These are phyloP conservation scores for Drosophila atripex DNA, from an alignment of 2,888 invertebrate genomes.

Conservation along the genomic window DNA sequence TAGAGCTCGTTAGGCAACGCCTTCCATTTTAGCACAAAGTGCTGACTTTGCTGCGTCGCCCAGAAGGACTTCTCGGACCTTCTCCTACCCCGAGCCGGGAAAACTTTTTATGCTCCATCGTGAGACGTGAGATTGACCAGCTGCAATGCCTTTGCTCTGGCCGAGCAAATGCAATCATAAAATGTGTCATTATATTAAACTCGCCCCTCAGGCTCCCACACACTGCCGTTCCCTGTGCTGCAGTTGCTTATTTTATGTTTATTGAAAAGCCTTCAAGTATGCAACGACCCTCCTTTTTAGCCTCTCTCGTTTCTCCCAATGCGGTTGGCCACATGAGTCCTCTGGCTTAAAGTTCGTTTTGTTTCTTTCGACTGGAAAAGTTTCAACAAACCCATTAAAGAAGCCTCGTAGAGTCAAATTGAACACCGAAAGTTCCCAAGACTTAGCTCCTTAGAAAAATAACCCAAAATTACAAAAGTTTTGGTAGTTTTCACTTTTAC, in stretches of 20 bases:
- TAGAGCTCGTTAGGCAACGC: conserved; percentile 47
- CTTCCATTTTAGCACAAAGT: conserved; percentile 53
- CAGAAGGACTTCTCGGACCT: background rate
- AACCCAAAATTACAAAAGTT: background rate
- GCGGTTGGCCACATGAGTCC: conserved; percentile 19
- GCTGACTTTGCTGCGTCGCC: conserved; percentile 63
- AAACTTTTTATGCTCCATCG: conserved; percentile 41
- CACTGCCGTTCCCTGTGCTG: background rate
- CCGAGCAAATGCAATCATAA: conserved; percentile 74
- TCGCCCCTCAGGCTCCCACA: conserved; percentile 32
- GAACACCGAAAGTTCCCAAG: background rate
- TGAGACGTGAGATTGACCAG: conserved; percentile 63
- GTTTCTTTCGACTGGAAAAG: conserved; percentile 26
- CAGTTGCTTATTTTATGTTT: conserved; percentile 47
- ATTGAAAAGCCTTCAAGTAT: conserved; percentile 53
- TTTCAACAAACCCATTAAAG: conserved; percentile 15
- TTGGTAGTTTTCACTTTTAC: background rate
- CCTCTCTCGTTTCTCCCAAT: conserved; percentile 4
- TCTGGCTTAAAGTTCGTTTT: conserved; percentile 59
- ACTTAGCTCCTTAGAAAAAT: background rate
- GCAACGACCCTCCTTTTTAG: conserved; percentile 41
- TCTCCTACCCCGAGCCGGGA: conserved; percentile 14
- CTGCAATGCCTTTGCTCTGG: conserved; percentile 48
- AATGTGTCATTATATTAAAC: conserved; percentile 73
- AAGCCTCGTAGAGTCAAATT: conserved; percentile 1